Evolutionary conservation across 2,888 invertebrate genomes (phyloP).

Genomic region (Lymantria dispar): DNA sequence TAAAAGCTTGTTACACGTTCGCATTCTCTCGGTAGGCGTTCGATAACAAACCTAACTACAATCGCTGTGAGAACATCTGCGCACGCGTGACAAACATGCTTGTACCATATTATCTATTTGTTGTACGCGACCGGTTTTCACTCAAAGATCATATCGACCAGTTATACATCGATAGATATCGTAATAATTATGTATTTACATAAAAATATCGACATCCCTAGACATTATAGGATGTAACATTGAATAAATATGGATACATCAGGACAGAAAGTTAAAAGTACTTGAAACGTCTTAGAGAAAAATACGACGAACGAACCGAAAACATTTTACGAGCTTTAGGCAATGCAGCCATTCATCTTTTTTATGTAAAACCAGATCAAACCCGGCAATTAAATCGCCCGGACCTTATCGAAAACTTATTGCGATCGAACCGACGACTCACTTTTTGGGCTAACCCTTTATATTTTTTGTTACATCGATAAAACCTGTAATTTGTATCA

Average conservation of each 20-base stretch:
- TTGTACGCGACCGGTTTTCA: conserved; percentile 35
- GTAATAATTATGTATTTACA: conserved; percentile 61
- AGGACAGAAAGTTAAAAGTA: conserved; percentile 73
- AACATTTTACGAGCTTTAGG: conserved; percentile 73
- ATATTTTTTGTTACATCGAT: conserved; percentile 75
- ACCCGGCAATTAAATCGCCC: conserved; percentile 81
- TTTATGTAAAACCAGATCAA: conserved; percentile 81
- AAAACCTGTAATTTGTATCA: conserved; percentile 80
- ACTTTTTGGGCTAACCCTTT: conserved; percentile 81
- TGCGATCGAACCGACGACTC: conserved; percentile 80
- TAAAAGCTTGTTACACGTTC: conserved; percentile 67
- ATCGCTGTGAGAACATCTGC: conserved; percentile 47
- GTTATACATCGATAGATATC: conserved; percentile 38
- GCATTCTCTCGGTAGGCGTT: conserved; percentile 51
- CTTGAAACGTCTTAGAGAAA: conserved; percentile 62
- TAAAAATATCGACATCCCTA: conserved; percentile 26
- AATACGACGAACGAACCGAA: conserved; percentile 63
- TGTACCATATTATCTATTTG: conserved; percentile 27
- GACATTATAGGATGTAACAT: conserved; percentile 45
- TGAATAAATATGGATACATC: conserved; percentile 63
- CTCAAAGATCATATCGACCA: conserved; percentile 34
- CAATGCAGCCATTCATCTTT: conserved; percentile 77
- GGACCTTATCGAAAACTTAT: conserved; percentile 82
- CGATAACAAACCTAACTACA: conserved; percentile 36
- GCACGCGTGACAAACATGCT: conserved; percentile 35